phyloP scores from a whole-genome alignment of 2,797 vertebrate genomes.

The Pangasius mekongensis region DNA sequence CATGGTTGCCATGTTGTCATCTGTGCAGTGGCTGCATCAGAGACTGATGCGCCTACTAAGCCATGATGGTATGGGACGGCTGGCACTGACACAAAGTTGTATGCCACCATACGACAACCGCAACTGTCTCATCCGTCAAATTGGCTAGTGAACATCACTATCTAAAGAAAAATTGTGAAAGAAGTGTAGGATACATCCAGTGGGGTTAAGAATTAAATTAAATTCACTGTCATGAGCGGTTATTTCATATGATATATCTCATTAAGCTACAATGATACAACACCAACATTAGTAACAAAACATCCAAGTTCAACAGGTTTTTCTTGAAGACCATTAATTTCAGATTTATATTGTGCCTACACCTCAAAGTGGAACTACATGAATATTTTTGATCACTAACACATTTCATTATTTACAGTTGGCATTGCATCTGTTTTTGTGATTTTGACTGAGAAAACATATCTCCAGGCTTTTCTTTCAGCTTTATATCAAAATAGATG shows the following conservation, averaged over 20 bases:
- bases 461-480: background rate
- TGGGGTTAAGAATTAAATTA: conserved; percentile 25
- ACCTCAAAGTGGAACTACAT: background rate
- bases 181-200: background rate
- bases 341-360: too few relatives aligned
- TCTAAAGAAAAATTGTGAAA: conserved; percentile 20
- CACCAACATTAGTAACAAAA: background rate
- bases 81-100: conserved; percentile 41
- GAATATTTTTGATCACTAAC: background rate
- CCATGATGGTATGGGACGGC: conserved; percentile 42
- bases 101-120: conserved; percentile 43
- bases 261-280: background rate
- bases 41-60: conserved; percentile 52
- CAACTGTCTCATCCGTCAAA: conserved; percentile 54
- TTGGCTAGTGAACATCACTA: conserved; percentile 24
- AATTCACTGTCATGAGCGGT: conserved; percentile 9
- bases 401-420: background rate
- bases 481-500: background rate
- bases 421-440: background rate
- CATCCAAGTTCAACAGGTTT: background rate
- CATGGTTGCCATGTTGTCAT: conserved; percentile 57
- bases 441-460: background rate
- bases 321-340: background rate
- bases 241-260: background rate
- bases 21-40: conserved; percentile 54